Conservation (phyloP, 2,888 invertebrate species). For the Drosophila kambysellisi region DNA sequence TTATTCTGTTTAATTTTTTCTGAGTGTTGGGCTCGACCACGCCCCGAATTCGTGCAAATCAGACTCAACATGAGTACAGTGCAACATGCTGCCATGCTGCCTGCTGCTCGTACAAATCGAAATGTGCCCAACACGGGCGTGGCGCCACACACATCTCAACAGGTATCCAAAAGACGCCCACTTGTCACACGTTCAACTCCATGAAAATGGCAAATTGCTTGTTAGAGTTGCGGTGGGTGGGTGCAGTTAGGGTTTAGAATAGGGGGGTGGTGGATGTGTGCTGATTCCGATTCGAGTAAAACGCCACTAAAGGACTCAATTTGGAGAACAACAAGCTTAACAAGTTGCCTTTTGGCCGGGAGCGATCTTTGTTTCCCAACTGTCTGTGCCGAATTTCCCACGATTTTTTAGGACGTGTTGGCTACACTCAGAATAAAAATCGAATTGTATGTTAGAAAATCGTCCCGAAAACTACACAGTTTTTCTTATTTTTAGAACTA, state of each 20-base stretch:
- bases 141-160: constrained; percentile 56
- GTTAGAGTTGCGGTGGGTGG: constrained; percentile 9
- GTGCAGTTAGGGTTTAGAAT: not conserved
- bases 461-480: not conserved
- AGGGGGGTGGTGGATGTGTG: constrained; percentile 11
- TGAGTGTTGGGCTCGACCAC: not conserved
- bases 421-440: not conserved
- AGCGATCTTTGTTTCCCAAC: constrained; percentile 37
- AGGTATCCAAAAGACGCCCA: constrained; percentile 52
- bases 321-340: constrained; percentile 78
- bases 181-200: constrained; percentile 35
- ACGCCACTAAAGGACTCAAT: constrained; percentile 70
- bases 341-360: constrained; percentile 57
- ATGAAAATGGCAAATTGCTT: constrained; percentile 55
- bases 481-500: not conserved
- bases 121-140: constrained; percentile 43
- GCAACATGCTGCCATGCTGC: constrained; percentile 30
- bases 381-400: constrained; percentile 23
- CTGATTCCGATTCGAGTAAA: constrained; percentile 55
- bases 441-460: not conserved
- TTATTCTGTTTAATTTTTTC: not conserved
- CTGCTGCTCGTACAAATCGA: constrained; percentile 61
- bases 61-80: constrained; percentile 56
- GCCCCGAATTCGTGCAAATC: constrained; percentile 49
- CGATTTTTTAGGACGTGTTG: constrained; percentile 26